Evolutionary conservation across 2,888 invertebrate genomes (phyloP).

Genomic region (Digitonthophagus gazella): DNA sequence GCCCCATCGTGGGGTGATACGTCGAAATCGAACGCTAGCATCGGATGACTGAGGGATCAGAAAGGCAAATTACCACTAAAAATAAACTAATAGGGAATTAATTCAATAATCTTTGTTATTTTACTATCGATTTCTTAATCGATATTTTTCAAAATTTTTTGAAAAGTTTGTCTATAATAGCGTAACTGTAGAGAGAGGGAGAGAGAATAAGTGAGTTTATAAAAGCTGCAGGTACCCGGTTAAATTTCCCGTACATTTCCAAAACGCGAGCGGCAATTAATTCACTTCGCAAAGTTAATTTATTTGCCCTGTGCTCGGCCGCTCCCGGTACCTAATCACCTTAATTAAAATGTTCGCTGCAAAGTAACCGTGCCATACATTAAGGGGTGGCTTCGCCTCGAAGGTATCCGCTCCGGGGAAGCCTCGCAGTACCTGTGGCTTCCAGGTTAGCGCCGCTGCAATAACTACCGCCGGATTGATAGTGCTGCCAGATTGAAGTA

Average conservation of each 20-base stretch:
- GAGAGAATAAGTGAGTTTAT: neutral
- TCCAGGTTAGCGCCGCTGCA: conserved; percentile 7
- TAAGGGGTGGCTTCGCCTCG: conserved; percentile 29
- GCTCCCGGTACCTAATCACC: conserved; percentile 51
- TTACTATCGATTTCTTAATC: neutral
- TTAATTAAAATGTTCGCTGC: conserved; percentile 51
- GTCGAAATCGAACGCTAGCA: neutral
- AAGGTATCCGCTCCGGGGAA: conserved; percentile 18
- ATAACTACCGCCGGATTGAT: conserved; percentile 41
- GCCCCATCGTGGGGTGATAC: neutral
- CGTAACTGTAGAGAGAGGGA: neutral
- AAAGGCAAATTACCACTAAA: neutral
- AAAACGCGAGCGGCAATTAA: conserved; percentile 53
- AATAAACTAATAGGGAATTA: too few relatives aligned
- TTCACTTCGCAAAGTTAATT: conserved; percentile 54
- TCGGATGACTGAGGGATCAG: neutral
- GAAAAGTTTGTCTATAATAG: too few relatives aligned
- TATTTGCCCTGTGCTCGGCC: conserved; percentile 50
- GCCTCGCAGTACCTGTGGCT: conserved; percentile 17
- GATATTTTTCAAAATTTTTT: neutral
- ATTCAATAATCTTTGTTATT: too few relatives aligned
- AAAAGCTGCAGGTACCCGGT: neutral
- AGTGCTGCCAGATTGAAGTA: conserved; percentile 49
- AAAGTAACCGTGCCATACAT: conserved; percentile 40
- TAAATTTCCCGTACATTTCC: conserved; percentile 27